Conservation (phyloP, 1,140 invertebrate genomes). For the Diprion similis region DNA sequence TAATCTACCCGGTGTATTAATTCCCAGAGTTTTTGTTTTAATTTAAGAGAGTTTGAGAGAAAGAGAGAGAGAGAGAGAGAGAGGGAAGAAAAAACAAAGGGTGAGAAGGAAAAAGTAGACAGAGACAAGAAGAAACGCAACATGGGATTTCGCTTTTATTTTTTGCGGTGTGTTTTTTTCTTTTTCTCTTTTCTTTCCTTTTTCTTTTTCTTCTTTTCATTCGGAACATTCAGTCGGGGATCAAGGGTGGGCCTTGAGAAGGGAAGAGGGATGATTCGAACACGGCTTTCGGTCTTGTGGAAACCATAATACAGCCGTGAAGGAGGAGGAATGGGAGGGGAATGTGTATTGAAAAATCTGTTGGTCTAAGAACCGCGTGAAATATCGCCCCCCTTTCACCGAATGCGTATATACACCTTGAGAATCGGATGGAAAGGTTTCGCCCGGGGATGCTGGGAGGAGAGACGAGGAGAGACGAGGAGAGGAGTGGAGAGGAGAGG, state of each 20-base stretch:
- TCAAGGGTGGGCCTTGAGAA: constrained; percentile 13
- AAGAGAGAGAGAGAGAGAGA: too few species aligned
- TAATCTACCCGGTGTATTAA: too few species aligned
- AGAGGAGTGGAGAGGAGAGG: constrained; percentile 20
- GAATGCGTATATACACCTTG: constrained; percentile 15
- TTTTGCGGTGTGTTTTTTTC: constrained; percentile 4
- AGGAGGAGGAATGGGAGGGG: not conserved
- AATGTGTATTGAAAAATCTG: not conserved
- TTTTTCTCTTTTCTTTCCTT: constrained; percentile 3
- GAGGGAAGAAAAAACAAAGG: too few species aligned
- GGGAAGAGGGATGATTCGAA: constrained; percentile 23
- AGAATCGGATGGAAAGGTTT: constrained; percentile 34
- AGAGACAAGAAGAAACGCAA: not conserved
- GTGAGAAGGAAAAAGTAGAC: too few species aligned
- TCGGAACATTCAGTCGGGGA: constrained; percentile 22
- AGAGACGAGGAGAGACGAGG: constrained; percentile 13
- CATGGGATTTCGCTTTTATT: too few species aligned
- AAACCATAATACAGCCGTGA: constrained; percentile 22
- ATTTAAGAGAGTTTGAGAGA: too few species aligned
- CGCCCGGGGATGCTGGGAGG: not conserved
- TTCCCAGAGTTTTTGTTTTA: too few species aligned
- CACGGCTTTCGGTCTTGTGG: constrained; percentile 38
- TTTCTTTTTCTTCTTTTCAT: constrained; percentile 4
- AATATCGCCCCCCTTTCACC: constrained; percentile 18
- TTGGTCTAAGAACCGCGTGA: constrained; percentile 14